Evolutionary conservation across 2,797 vertebrate species (phyloP).

Genomic region (Sebastes vulpes): DNA sequence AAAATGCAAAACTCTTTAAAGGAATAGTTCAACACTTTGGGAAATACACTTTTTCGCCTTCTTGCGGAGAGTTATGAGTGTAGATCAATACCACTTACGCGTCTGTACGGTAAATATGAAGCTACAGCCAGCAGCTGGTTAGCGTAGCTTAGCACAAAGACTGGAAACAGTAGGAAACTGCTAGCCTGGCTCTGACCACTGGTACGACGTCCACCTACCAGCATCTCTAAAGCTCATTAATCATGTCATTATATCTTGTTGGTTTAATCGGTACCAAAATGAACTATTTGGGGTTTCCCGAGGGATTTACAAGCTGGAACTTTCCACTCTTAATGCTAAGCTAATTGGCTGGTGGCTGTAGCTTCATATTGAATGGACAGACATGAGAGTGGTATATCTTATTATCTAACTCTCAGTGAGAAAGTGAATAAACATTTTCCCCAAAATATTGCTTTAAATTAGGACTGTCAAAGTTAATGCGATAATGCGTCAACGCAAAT

Average conservation of each 20-base stretch:
- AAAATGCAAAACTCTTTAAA: not conserved
- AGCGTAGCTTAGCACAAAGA: not conserved
- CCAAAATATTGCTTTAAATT: not conserved
- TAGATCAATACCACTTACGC: fast-evolving
- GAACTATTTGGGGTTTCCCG: not conserved
- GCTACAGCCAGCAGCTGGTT: not conserved
- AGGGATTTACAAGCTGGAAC: not conserved
- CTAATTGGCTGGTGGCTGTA: not conserved
- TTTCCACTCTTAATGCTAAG: not conserved
- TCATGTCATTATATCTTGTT: not conserved
- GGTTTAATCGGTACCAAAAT: not conserved
- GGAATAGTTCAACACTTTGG: not conserved
- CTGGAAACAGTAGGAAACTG: not conserved
- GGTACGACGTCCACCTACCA: not conserved
- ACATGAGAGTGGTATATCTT: not conserved
- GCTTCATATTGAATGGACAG: not conserved
- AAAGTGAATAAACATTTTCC: not conserved
- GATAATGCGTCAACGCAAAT: too few relatives aligned
- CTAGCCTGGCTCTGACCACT: not conserved
- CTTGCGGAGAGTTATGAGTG: not conserved
- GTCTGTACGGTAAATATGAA: too few relatives aligned
- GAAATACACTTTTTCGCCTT: not conserved
- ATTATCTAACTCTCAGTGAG: not conserved
- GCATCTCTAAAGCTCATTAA: not conserved
- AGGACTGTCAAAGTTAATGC: not conserved